Percentiles rank a stretch among this genome's conserved stretches.
phyloP scores from a whole-genome alignment of 2,888 invertebrate species.

The Drosophila kambysellisi region DNA sequence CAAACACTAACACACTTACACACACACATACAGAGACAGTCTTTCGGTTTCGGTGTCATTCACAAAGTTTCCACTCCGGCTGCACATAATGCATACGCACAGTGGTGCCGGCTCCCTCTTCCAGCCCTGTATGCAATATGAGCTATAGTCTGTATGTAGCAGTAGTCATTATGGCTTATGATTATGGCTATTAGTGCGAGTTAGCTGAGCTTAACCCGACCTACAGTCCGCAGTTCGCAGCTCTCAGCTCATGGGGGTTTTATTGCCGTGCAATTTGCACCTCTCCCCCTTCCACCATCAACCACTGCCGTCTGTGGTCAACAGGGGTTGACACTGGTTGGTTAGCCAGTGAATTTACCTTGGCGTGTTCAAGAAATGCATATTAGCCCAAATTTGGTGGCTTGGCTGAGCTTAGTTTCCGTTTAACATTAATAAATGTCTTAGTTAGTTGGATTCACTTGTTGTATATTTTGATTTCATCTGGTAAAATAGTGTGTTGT shows the following conservation, averaged over 20 bases:
- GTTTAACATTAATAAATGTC: conserved; percentile 18
- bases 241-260: conserved; percentile 25
- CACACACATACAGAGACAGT: conserved; percentile 1
- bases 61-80: conserved; percentile 60
- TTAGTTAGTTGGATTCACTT: conserved; percentile 3
- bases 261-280: conserved; percentile 58
- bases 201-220: conserved; percentile 51
- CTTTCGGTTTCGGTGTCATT: conserved; percentile 69
- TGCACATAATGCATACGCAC: conserved; percentile 58
- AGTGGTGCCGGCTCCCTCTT: conserved; percentile 31
- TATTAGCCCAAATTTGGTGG: conserved; percentile 40
- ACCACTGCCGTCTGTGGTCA: conserved; percentile 51
- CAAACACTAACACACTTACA: conserved; percentile 37
- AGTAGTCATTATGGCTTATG: conserved; percentile 77
- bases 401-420: conserved; percentile 8
- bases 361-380: conserved; percentile 45
- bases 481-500: not conserved
- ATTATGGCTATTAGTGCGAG: conserved; percentile 76
- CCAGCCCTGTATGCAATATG: conserved; percentile 40
- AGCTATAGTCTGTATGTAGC: conserved; percentile 48
- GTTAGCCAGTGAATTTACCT: conserved; percentile 37
- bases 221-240: conserved; percentile 33
- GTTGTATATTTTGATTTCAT: not conserved
- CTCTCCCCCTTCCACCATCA: conserved; percentile 16
- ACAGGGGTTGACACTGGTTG: conserved; percentile 31